These are phyloP conservation scores for Ctenopoma multispine DNA, from an alignment of 2,797 vertebrate species.

Conservation along the genomic window DNA sequence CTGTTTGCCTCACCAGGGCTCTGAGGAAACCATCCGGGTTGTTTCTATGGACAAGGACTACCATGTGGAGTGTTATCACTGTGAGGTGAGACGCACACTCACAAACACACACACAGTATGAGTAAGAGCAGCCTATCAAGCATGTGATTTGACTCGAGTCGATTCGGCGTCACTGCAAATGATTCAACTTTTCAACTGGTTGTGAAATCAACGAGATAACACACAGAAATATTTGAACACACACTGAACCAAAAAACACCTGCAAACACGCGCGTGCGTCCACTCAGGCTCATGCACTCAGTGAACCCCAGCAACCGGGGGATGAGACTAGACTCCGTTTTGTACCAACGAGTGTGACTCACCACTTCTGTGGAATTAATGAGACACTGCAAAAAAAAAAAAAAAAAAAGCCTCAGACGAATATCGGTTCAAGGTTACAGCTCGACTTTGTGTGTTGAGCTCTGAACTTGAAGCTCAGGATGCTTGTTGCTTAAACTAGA, in stretches of 20 bases:
- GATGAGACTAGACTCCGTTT: conserved; percentile 45
- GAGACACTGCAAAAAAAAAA: conserved; percentile 25
- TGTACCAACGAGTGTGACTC: conserved; percentile 48
- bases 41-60: conserved; percentile 99
- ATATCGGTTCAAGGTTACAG: conserved; percentile 54
- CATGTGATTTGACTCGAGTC: conserved; percentile 23
- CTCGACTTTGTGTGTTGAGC: conserved; percentile 46
- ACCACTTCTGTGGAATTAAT: conserved; percentile 50
- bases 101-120: conserved; percentile 18
- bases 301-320: conserved; percentile 25
- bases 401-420: conserved; percentile 13
- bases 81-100: conserved; percentile 87
- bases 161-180: conserved; percentile 11
- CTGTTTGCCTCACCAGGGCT: conserved; percentile 85
- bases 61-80: conserved; percentile 98
- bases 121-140: conserved; percentile 8
- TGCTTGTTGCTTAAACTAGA: conserved; percentile 43
- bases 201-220: conserved; percentile 21
- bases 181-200: conserved; percentile 33
- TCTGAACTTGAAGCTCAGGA: conserved; percentile 47
- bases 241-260: conserved; percentile 1
- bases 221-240: conserved; percentile 9
- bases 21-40: conserved; percentile 96
- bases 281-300: conserved; percentile 27
- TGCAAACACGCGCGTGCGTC: background rate